Conservation (phyloP, 1,140 invertebrate genomes). For the Teleogryllus occipitalis region DNA sequence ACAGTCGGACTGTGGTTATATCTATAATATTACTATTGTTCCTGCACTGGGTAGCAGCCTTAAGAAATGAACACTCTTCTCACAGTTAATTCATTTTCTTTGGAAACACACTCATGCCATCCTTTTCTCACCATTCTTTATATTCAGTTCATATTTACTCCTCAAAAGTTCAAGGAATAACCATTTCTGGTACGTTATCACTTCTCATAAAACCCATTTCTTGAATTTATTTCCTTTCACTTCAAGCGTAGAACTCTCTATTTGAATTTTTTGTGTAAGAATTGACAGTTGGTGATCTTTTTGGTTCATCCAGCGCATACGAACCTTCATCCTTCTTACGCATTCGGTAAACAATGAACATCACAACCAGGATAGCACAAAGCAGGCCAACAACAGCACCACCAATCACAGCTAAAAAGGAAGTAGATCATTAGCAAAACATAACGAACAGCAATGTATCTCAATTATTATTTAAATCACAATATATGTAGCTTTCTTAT, state of each 20-base stretch:
- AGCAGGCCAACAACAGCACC: conserved; percentile 94
- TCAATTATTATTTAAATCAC: conserved; percentile 9
- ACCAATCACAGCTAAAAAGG: conserved; percentile 86
- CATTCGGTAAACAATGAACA: conserved; percentile 99
- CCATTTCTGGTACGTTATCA: background rate
- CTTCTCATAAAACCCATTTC: background rate
- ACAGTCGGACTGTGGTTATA: background rate
- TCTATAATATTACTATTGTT: background rate
- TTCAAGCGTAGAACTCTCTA: conserved; percentile 92
- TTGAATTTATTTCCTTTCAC: conserved; percentile 29
- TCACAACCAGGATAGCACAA: conserved; percentile 94
- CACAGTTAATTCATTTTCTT: background rate
- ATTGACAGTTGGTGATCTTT: conserved; percentile 81
- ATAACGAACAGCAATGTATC: background rate
- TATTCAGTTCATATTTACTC: background rate
- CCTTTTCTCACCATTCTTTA: background rate
- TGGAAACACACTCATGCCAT: background rate
- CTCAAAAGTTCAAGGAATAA: background rate
- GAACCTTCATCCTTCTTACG: conserved; percentile 99
- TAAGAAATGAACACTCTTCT: conserved; percentile 1
- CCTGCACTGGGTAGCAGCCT: background rate
- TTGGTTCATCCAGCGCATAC: conserved; percentile 94
- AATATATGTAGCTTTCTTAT: background rate
- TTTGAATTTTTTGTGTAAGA: conserved; percentile 86
- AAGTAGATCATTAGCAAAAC: conserved; percentile 17